Base-by-base conservation (phyloP, 1,140 invertebrate species). In the Melanaphis sacchari region DNA sequence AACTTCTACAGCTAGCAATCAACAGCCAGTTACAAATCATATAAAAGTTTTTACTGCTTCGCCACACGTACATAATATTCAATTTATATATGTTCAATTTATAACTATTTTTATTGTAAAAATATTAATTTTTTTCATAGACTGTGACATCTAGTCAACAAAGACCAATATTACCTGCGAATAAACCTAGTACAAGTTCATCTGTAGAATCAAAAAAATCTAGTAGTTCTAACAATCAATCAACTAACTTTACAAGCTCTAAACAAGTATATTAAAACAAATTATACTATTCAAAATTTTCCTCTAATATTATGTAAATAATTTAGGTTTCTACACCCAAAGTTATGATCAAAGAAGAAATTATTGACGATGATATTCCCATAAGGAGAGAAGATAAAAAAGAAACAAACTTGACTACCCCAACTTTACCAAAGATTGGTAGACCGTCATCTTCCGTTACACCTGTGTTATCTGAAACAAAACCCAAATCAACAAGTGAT, bases 151-250 rank as follows among this genome's bases (percentile, higher is more conserved):
- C 91, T 52, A 93, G 76, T 85, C 91, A 85, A 93, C 91, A 93
- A 93, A 82, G 91, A 85, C 91, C 91, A 76, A 93, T 93, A 93
- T 93, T 93, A 40, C 91, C 91, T 31, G 91, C 91, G 7, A 93
- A 46, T 93, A 93, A 93, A 85, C 91, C 91, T 52, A 93, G 81
- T 85, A 52, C 66, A 15, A 93, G 81, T 93, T 41, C 81, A 82
- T 82, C 81, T 38, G 9, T 82, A 38, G 91, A 93, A 93, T 54
- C 81, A 41, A 84, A 93, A 85, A 93, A 93, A 43, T 18, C 81
- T 11, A 85, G 15, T 54, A 93, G 36, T 93, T 82, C 46, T 82
- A 82, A 22, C 46, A 36, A 38, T 84, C 38, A 81, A 84, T 40
- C 91, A 41, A 54, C 31, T 9, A 93, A 82, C 46, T 54, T 49